These are phyloP conservation scores for Pachymerium ferrugineum DNA, from an alignment of 2,888 invertebrate genomes.

Conservation along the genomic window DNA sequence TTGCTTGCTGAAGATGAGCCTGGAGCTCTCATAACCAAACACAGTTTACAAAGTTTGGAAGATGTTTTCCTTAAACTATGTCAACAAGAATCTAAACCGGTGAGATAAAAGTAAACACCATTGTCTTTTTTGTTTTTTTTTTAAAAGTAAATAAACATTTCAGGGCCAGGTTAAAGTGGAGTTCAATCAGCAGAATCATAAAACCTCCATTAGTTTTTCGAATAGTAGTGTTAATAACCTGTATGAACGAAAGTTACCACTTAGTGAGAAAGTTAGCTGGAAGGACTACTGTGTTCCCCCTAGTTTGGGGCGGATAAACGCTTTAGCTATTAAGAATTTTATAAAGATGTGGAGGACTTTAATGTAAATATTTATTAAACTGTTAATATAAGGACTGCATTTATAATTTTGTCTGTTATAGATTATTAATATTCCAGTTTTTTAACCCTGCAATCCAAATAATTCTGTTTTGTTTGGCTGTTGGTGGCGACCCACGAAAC, in stretches of 20 bases:
- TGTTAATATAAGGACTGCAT: not conserved
- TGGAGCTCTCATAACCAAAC: constrained; percentile 40
- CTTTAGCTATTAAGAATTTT: constrained; percentile 34
- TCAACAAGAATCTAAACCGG: constrained; percentile 35
- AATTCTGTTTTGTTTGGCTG: constrained; percentile 45
- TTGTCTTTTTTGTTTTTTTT: too few species aligned
- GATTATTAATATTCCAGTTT: constrained; percentile 48
- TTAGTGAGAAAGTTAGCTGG: not conserved
- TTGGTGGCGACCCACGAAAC: constrained; percentile 43
- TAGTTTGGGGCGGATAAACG: not conserved
- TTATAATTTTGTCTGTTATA: constrained; percentile 38
- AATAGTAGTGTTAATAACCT: too few species aligned
- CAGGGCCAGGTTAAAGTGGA: too few species aligned
- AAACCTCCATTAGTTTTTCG: too few species aligned
- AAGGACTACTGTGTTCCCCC: not conserved
- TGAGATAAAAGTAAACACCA: too few species aligned
- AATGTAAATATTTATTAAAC: constrained; percentile 29
- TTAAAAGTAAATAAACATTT: too few species aligned
- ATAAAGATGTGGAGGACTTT: constrained; percentile 33
- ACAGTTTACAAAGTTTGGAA: constrained; percentile 44
- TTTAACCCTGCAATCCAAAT: constrained; percentile 49
- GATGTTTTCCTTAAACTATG: constrained; percentile 48
- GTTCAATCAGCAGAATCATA: too few species aligned
- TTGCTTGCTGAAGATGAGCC: constrained; percentile 47
- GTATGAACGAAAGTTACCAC: not conserved